Percentiles rank a stretch among this genome's conserved stretches.
phyloP scores from a whole-genome alignment of 2,113 vertebrate species.

The Meleagris gallopavo region DNA sequence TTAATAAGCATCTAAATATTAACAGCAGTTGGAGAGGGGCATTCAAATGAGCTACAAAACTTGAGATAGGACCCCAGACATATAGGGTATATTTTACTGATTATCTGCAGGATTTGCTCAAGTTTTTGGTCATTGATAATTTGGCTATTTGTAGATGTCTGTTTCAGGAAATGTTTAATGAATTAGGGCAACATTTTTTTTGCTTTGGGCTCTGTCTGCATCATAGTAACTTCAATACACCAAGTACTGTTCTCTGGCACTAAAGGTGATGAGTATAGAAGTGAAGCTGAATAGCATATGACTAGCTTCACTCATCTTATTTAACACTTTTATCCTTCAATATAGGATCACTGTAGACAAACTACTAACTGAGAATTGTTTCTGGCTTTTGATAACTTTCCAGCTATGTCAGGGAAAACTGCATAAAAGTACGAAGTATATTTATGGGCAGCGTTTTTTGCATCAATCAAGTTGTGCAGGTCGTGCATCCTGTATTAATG shows the following conservation, averaged over 20 bases:
- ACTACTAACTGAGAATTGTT: neutral
- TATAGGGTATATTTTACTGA: neutral
- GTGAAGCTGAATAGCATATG: neutral
- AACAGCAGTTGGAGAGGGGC: neutral
- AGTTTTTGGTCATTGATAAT: neutral
- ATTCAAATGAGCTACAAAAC: neutral
- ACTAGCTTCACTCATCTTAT: neutral
- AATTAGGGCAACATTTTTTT: neutral
- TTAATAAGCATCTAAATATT: neutral
- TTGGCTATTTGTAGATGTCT: neutral
- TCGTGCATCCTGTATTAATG: neutral
- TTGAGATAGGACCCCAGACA: neutral
- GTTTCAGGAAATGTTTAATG: neutral
- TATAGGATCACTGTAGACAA: neutral
- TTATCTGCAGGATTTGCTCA: neutral
- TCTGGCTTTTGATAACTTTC: neutral
- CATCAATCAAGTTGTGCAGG: neutral
- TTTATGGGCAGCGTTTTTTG: neutral
- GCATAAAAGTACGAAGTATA: neutral
- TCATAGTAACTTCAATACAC: neutral
- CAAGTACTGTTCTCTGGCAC: neutral
- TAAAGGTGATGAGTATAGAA: neutral
- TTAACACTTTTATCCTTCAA: neutral
- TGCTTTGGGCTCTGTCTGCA: neutral
- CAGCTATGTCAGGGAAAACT: fast-evolving